Evolutionary conservation across 2,888 invertebrate species (phyloP).

Genomic region (Leptinotarsa juncta): DNA sequence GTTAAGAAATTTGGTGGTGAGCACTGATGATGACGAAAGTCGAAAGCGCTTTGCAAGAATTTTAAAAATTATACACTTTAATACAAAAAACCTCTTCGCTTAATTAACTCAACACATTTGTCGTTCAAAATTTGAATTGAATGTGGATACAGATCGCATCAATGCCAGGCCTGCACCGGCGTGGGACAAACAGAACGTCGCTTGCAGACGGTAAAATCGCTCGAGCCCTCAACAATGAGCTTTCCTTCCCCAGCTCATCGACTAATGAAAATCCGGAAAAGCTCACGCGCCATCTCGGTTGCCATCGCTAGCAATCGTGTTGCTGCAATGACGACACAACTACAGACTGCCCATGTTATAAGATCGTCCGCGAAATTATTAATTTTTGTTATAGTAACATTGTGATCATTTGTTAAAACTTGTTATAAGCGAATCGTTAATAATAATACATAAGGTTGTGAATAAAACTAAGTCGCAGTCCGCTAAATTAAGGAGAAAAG

Average conservation of each 20-base stretch:
- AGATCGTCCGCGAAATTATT: slow-evolving; percentile 48
- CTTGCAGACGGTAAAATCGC: not conserved
- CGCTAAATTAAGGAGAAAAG: slow-evolving; percentile 16
- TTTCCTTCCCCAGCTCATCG: slow-evolving; percentile 26
- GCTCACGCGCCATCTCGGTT: slow-evolving; percentile 45
- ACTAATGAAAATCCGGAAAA: slow-evolving; percentile 45
- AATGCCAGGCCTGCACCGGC: not conserved
- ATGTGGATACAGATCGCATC: not conserved
- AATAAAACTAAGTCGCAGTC: slow-evolving; percentile 35
- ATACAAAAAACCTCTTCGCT: too few relatives aligned
- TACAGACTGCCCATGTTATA: slow-evolving; percentile 51
- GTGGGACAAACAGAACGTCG: not conserved
- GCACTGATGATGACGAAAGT: too few relatives aligned
- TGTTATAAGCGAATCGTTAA: slow-evolving; percentile 20
- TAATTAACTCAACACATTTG: too few relatives aligned
- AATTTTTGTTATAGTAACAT: slow-evolving; percentile 49
- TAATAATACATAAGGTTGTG: slow-evolving; percentile 39
- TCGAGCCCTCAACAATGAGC: not conserved
- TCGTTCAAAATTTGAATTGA: not conserved
- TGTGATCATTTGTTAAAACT: slow-evolving; percentile 46
- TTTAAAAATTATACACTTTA: too few relatives aligned
- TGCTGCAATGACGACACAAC: slow-evolving; percentile 59
- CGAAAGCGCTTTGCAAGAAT: too few relatives aligned
- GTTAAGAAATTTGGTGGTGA: too few relatives aligned
- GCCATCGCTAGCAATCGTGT: slow-evolving; percentile 45